Percentiles rank a stretch among this genome's conserved stretches.
Evolutionary conservation across 2,888 invertebrate species (phyloP).

Genomic region (Dermolepida albohirtum): DNA sequence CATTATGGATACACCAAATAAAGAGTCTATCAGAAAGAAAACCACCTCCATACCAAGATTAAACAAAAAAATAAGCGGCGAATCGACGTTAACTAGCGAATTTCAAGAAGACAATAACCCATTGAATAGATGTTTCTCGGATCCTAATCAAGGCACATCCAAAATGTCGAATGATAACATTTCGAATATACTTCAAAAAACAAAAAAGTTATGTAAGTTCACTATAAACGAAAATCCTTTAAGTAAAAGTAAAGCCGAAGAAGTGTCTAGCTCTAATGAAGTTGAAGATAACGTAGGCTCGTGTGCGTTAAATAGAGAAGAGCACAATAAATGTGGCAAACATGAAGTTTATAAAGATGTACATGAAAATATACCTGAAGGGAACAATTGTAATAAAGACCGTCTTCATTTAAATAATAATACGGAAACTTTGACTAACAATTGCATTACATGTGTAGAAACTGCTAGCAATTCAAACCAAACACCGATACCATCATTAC

Average conservation of each 20-base stretch:
- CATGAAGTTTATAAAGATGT: not conserved
- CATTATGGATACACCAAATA: constrained; percentile 4
- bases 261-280: constrained; percentile 8
- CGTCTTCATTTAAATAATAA: no score
- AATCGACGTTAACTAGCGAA: constrained; percentile 8
- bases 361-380: no score
- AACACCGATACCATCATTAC: not conserved
- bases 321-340: not conserved
- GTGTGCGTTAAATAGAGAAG: constrained; percentile 9
- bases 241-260: not conserved
- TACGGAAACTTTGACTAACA: no score
- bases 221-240: constrained; percentile 29
- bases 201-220: constrained; percentile 30
- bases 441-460: no score
- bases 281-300: constrained; percentile 29
- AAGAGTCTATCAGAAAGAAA: constrained; percentile 2
- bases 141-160: constrained; percentile 10
- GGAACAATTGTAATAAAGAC: no score
- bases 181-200: not conserved
- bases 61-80: constrained; percentile 17
- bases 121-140: constrained; percentile 11
- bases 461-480: not conserved
- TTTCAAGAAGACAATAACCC: not conserved
- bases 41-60: constrained; percentile 33
- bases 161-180: constrained; percentile 5